Base-by-base conservation (phyloP, 2,888 invertebrate genomes). In the Drosophila pseudotalamancana region DNA sequence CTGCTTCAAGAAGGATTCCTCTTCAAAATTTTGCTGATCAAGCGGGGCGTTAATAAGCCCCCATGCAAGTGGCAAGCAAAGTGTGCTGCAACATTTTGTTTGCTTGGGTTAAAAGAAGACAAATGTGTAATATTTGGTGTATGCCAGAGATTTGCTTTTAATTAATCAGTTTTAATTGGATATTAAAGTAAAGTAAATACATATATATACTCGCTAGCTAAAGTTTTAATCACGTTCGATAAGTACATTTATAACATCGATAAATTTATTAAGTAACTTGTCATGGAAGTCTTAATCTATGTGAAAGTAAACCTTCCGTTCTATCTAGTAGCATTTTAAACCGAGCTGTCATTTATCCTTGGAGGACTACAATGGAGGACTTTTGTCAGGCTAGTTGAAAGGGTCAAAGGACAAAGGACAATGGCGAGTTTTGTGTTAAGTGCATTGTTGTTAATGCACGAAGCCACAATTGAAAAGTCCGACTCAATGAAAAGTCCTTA, bases 1-100 rank as follows among this genome's bases (percentile, higher is more conserved):
- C n/a, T n/a, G 78, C 72, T 75, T 51, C 46, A 50, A 56, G 59
- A 57, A 64, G 65, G 54, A 49, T 43, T 51, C 43, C 37, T 43
- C 57, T 56, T 45, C 40, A 54, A 49, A 48, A 27, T 72, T 60
- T 64, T 39, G 27, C 21, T 53, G 51, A 18, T 60, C 59, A 64
- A 66, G 25, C 74, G 74, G 67, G 77, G 75, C 82, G 67, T 78
- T 81, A 81, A 81, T 84, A 81, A 81, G 82, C 72, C 12, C 21
- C 29, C 23, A 43, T 16, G 37, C 55, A 62, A 57, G 51, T 57
- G 62, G 42, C 51, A 49, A 35, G 14, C 8, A 56, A 72, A 60
- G 48, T 69, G 48, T 63, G 62, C 43, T 55, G 56, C 39, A 29
- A 27, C 8, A 12, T 35, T 27, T 29, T 75, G 62, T 55, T 32